phyloP scores from a whole-genome alignment of 2,888 invertebrate species.

The Pammene aurita region DNA sequence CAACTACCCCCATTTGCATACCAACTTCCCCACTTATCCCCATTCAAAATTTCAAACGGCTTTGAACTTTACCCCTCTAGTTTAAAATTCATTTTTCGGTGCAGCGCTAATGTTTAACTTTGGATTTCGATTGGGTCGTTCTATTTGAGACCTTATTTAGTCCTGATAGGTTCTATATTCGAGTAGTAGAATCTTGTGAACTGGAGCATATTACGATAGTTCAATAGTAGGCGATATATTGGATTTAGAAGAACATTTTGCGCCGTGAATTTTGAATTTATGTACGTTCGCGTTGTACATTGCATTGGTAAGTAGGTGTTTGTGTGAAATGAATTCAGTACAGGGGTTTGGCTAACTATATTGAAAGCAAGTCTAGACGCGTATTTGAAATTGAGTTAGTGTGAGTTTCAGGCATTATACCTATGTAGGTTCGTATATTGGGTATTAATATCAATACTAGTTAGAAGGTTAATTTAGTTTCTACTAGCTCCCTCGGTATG shows the following conservation, averaged over 20 bases:
- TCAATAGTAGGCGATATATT: conserved; percentile 24
- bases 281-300: conserved; percentile 9
- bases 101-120: conserved; percentile 5
- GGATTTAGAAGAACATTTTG: conserved; percentile 25
- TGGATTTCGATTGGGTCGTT: background rate
- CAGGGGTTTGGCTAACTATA: background rate
- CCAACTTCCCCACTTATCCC: conserved; percentile 28
- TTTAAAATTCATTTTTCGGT: conserved; percentile 40
- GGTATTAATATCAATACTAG: background rate
- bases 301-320: background rate
- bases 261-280: conserved; percentile 18
- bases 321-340: background rate
- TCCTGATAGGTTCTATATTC: background rate
- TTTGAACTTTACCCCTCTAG: conserved; percentile 31
- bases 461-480: too few relatives aligned
- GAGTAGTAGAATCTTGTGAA: background rate
- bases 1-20: conserved; percentile 21
- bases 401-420: too few relatives aligned
- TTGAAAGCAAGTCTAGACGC: background rate
- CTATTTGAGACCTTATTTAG: conserved; percentile 5
- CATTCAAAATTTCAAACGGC: conserved; percentile 3
- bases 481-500: too few relatives aligned
- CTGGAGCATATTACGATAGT: conserved; percentile 4
- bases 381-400: background rate
- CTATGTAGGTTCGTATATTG: too few relatives aligned